Evolutionary conservation across 2,113 vertebrate genomes (phyloP), one percentile per base, ranked within the genome.

Genomic region (Leucosticte australis): DNA sequence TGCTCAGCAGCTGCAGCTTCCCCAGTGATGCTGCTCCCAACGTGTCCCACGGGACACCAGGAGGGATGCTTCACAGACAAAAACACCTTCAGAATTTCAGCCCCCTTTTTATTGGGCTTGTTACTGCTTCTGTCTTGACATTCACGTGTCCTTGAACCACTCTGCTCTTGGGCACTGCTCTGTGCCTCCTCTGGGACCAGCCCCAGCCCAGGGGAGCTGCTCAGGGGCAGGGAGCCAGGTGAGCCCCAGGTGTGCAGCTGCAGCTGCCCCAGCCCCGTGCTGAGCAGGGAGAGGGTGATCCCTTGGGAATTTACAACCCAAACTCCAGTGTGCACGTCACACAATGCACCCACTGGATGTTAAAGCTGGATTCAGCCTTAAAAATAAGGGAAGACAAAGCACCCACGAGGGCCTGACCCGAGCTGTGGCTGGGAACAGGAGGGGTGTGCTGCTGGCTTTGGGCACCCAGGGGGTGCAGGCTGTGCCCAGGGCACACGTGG

Each of bases 321-420:
- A 23, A 6, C 13, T 3, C 23, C 0, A 1, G 35, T 0, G 22
- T 3, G 14, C 35, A 3, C 0, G 0, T 11, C 24, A 5, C 17
- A 6, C 24, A 11, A 1, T 0, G 23, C n/a, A 3, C 3, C 0
- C 17, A 9, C 0, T 4, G 46, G 8, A 2, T 22, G 27, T 10
- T 14, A 35, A 2, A 53, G 9, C 26, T 3, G 47, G 4, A 6
- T 8, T 8, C 62, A 41, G 7, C 67, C 27, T 31, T 2, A 18
- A 47, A 64, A 42, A 19, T 0, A 1, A 8, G 13, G 49, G 39
- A 8, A 21, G 35, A 11, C 6, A 6, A 56, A 39, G 6, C 21
- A 4, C 1, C 21, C 10, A 0, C 1, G 0, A 4, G 76, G 55
- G 37, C 50, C 73, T 8, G 68, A 2, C 7, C 64, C 0, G 5